These are phyloP conservation scores for Istiophorus platypterus DNA, from an alignment of 2,113 vertebrate genomes.

Conservation along the genomic window DNA sequence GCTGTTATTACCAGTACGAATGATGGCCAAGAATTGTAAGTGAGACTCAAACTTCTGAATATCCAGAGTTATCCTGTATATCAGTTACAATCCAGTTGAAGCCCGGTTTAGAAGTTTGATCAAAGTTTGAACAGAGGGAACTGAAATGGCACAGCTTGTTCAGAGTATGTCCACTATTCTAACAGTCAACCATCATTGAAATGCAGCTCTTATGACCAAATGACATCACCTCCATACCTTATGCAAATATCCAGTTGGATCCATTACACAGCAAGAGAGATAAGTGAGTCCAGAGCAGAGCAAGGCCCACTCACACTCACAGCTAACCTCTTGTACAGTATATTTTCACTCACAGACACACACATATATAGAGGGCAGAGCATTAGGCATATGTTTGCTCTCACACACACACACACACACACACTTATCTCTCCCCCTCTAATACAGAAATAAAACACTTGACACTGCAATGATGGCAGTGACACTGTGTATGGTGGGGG, in stretches of 20 bases:
- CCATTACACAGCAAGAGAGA: slow-evolving; percentile 82
- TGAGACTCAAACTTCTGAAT: not conserved
- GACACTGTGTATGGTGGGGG: slow-evolving; percentile 90
- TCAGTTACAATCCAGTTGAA: not conserved
- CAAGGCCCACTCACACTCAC: slow-evolving; percentile 81
- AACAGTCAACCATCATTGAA: slow-evolving; percentile 68
- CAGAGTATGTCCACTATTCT: slow-evolving; percentile 63
- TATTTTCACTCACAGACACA: slow-evolving; percentile 55
- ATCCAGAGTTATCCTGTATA: not conserved
- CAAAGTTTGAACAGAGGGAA: slow-evolving; percentile 51
- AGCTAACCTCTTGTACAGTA: slow-evolving; percentile 67
- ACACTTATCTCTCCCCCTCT: slow-evolving; percentile 75
- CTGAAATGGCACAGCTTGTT: slow-evolving; percentile 46
- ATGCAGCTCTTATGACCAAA: slow-evolving; percentile 62
- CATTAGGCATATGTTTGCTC: slow-evolving; percentile 51
- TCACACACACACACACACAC: slow-evolving; percentile 35
- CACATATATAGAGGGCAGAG: slow-evolving; percentile 29
- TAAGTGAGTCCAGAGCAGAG: slow-evolving; percentile 83
- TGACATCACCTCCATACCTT: slow-evolving; percentile 73
- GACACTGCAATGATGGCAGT: slow-evolving; percentile 88
- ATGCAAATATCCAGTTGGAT: slow-evolving; percentile 76
- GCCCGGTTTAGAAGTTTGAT: slow-evolving; percentile 43
- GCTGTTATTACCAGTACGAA: not conserved
- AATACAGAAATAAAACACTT: slow-evolving; percentile 91
- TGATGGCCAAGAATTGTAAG: too few species aligned